Conservation (phyloP, 2,113 vertebrate species). For the Riparia riparia region DNA sequence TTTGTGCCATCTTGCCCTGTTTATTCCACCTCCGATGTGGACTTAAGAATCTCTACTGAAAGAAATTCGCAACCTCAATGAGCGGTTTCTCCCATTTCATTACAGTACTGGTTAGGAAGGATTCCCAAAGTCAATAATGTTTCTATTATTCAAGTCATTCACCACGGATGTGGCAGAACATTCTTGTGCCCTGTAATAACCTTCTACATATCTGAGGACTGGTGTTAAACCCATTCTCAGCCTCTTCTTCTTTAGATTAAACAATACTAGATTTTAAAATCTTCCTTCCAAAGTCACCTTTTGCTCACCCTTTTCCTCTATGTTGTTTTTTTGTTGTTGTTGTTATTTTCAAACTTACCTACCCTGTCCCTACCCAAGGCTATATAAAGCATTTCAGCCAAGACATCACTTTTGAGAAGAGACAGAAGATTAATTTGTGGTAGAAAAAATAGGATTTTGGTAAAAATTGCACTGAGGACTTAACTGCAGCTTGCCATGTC, state of each 20-base stretch:
- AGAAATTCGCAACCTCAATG: neutral
- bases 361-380: neutral
- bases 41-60: neutral
- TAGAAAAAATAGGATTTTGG: neutral
- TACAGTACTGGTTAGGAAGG: neutral
- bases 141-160: neutral
- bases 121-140: neutral
- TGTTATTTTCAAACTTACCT: neutral
- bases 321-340: neutral
- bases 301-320: neutral
- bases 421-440: neutral
- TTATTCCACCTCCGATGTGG: neutral
- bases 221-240: neutral
- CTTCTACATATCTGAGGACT: neutral
- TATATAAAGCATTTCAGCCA: neutral
- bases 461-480: neutral
- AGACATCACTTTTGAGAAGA: neutral
- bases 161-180: neutral
- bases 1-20: neutral
- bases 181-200: neutral
- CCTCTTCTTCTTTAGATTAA: neutral
- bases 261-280: neutral
- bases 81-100: neutral
- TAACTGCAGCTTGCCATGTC: neutral
- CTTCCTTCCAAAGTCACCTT: neutral